Evolutionary conservation across 2,888 invertebrate genomes (phyloP).

Genomic region (Spodoptera exigua): DNA sequence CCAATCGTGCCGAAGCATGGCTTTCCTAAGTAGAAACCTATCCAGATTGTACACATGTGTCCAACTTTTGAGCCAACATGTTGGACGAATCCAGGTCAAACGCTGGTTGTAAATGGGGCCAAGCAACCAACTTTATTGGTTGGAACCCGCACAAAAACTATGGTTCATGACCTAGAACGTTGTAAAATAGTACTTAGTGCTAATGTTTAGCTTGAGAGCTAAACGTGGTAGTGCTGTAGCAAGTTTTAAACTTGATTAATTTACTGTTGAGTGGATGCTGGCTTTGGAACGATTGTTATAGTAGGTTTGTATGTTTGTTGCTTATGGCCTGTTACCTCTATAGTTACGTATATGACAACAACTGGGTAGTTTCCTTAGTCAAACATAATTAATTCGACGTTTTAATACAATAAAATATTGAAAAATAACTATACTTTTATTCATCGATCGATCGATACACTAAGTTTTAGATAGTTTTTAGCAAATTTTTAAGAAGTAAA

Average conservation of each 20-base stretch:
- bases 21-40: conserved; percentile 6
- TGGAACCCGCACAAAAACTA: conserved; percentile 32
- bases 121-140: conserved; percentile 44
- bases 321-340: no score
- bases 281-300: conserved; percentile 2
- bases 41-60: conserved; percentile 21
- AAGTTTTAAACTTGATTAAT: conserved; percentile 29
- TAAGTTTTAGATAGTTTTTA: no score
- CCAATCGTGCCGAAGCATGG: no score
- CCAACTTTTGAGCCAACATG: conserved; percentile 43
- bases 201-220: conserved; percentile 32
- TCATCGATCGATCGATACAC: no score
- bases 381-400: no score
- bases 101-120: conserved; percentile 34
- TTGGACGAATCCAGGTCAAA: conserved; percentile 35
- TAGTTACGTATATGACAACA: no score
- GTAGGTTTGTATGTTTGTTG: not conserved
- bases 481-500: no score
- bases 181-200: conserved; percentile 10
- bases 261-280: conserved; percentile 6
- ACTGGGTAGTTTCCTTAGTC: no score
- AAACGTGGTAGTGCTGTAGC: conserved; percentile 21
- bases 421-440: no score
- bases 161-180: conserved; percentile 33
- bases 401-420: no score